Evolutionary conservation across 2,113 vertebrate species (phyloP), one percentile per base, ranked within the genome.

Genomic region (Macquaria australasica): DNA sequence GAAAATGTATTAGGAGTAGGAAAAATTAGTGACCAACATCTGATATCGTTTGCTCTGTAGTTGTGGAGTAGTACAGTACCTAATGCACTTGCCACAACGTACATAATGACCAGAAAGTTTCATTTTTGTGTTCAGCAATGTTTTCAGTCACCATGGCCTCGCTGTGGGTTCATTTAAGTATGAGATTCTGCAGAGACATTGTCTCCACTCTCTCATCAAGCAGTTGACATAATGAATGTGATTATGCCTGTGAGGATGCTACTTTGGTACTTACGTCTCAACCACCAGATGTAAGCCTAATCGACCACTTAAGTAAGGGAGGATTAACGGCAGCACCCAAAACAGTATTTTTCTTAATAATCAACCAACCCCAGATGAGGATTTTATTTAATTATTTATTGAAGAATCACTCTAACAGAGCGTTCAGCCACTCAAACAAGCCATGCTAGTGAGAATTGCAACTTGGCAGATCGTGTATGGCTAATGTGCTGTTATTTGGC

Each of bases 231-330:
- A 28, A 77, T 63, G 68, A 88, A 21, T 83, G 75, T 69, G 45
- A 81, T 81, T 37, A 23, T 20, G 64, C 39, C 64, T 60, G 70
- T 0, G 4, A 64, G 48, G 45, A 58, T 86, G 67, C 75, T 77
- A 69, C 79, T 81, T 73, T 80, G 20, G 37, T 69, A n/a, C 59
- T 87, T 78, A 2, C 45, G 63, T 72, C 66, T 88, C 16, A 81
- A 15, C 60, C 7, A 73, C 55, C 51, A 76, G 14, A 62, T 69
- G 8, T 2, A 70, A 60, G 39, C 21, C 23, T 76, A 73, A 71
- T 60, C 8, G 20, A 69, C 51, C n/a, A 56, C 25, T 39, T 9
- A 73, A 60, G 48, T 12, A 73, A 60, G 48, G 43, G 41, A 64
- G 20, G 23, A 63, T 72, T 53, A 71, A 64, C 41, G 73, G 37